Conservation (phyloP, 2,113 vertebrate genomes). For the Talpa occidentalis region DNA sequence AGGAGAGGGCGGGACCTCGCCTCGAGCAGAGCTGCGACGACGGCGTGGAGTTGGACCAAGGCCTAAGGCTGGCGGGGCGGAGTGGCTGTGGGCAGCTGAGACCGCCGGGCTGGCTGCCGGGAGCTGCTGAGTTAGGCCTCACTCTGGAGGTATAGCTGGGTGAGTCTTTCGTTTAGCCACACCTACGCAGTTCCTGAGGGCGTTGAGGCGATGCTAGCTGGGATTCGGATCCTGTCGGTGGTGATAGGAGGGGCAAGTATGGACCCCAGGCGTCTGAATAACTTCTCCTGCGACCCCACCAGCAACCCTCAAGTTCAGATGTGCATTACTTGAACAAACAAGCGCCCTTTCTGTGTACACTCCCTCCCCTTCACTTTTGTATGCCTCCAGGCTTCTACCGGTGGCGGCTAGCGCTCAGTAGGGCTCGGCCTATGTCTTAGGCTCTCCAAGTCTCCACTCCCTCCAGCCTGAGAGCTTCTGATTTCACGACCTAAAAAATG, state of each 20-base stretch:
- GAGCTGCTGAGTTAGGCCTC: neutral
- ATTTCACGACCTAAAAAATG: neutral
- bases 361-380: neutral
- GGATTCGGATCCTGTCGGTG: neutral
- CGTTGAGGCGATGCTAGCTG: neutral
- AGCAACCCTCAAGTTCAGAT: neutral
- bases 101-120: accelerated
- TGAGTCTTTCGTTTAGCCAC: accelerated
- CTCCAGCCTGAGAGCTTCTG: neutral
- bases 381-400: neutral
- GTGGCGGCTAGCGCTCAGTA: neutral
- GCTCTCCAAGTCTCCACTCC: neutral
- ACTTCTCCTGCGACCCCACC: neutral
- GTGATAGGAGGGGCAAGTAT: neutral
- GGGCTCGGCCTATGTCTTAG: neutral
- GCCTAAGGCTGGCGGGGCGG: too few species aligned
- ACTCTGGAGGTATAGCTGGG: too few species aligned
- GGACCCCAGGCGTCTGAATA: neutral
- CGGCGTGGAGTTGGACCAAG: accelerated
- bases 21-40: accelerated
- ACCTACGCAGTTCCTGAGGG: accelerated
- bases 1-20: accelerated
- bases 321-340: neutral
- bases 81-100: neutral
- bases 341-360: neutral